Evolutionary conservation across 2,797 vertebrate genomes (phyloP).

Genomic region (Erethizon dorsatum): DNA sequence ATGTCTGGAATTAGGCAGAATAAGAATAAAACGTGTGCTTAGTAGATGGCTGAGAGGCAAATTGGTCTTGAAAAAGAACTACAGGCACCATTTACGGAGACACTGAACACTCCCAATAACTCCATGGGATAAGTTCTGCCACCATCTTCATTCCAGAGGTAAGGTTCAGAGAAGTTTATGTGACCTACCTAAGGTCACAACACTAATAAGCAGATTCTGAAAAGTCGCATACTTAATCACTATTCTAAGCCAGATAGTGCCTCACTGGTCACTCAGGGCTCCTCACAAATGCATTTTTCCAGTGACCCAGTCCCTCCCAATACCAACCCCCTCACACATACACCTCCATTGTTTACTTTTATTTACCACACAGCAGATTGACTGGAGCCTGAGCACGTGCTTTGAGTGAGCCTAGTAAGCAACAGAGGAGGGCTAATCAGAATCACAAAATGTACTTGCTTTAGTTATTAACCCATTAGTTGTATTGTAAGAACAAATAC

Average conservation of each 20-base stretch:
- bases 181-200: constrained; percentile 25
- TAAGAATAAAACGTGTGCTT: not conserved
- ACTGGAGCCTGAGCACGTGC: constrained; percentile 9
- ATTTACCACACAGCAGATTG: constrained; percentile 62
- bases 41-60: constrained; percentile 3
- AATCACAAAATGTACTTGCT: constrained; percentile 49
- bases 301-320: not conserved
- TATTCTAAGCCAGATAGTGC: not conserved
- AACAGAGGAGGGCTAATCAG: constrained; percentile 18
- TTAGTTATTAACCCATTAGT: constrained; percentile 42
- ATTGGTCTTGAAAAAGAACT: constrained; percentile 47
- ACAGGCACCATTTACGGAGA: not conserved
- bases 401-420: constrained; percentile 54
- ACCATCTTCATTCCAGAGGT: not conserved
- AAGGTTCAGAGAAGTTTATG: constrained; percentile 46
- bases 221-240: constrained; percentile 20
- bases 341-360: constrained; percentile 23
- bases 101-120: not conserved
- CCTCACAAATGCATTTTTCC: not conserved
- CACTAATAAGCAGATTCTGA: constrained; percentile 52
- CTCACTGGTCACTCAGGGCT: not conserved
- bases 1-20: constrained; percentile 28
- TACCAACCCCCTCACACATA: not conserved
- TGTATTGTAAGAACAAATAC: constrained; percentile 51
- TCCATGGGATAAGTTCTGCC: not conserved